Evolutionary conservation across 1,140 invertebrate species (phyloP), one percentile per base, ranked within the genome.

Genomic region (Formica selysi): DNA sequence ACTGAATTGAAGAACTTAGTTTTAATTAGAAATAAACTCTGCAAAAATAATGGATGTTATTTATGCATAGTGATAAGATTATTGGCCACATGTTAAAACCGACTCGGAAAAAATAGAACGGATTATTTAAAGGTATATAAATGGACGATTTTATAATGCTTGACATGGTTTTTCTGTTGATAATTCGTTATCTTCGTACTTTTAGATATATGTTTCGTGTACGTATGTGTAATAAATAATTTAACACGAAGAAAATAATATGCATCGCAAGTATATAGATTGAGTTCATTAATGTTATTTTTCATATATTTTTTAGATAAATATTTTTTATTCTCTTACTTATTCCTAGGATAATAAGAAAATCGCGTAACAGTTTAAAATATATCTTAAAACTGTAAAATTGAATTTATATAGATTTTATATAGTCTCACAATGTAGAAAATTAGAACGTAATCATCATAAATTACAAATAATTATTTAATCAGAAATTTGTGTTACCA

Each of bases 81-180:
- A 2, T 16, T 0, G 10, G 8, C 0, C 4, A 22, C 38, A 1
- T 22, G 29, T 65, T 48, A 65, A 65, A 48, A 2, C 3, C 16
- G 10, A 48, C 5, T 38, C 8, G 32, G 5, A 11, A 13, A 5
- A 79, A 79, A 51, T 67, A 13, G 3, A 11, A 38, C n/a, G 6
- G 4, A 32, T n/a, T 38, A 79, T 79, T 38, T 67, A 57, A 79
- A 67, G 29, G 13, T 26, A 38, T 19, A n/a, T 79, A 38, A 79
- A 79, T 79, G n/a, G 19, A 13, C 5, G 26, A 79, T 51, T 67
- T n/a, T 26, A n/a, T 8, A 78, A 48, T 64, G 57, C 29, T 65
- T 32, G 32, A 41, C n/a, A 36, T 5, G 13, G n/a, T 36, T 67
- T 32, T 32, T 67, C 29, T 36, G 13, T 51, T 19, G 62, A 79